These are phyloP conservation scores for Ochotona curzoniae DNA, from an alignment of 2,113 vertebrate genomes.

Conservation along the genomic window DNA sequence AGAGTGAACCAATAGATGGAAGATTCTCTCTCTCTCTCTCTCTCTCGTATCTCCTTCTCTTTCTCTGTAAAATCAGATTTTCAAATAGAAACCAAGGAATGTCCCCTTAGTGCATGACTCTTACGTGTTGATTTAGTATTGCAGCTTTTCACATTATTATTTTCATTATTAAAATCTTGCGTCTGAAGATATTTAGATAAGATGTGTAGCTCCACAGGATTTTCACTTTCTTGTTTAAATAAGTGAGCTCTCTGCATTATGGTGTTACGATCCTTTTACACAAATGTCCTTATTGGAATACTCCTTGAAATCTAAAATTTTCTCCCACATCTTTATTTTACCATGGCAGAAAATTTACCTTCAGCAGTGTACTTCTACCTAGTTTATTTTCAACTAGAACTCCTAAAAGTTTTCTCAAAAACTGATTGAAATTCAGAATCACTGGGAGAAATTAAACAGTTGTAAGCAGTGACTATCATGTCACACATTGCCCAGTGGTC, in stretches of 20 bases:
- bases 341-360: neutral
- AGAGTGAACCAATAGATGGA: too few species aligned
- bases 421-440: neutral
- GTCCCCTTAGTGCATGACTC: neutral
- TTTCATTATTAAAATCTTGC: neutral
- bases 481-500: neutral
- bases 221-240: neutral
- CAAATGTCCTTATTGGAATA: neutral
- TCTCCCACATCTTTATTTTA: neutral
- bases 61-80: too few species aligned
- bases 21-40: too few species aligned
- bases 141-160: neutral
- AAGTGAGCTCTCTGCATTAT: neutral
- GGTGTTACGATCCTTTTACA: neutral
- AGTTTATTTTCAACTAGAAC: neutral
- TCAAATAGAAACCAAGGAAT: neutral
- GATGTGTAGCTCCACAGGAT: neutral
- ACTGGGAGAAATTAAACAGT: neutral
- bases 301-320: neutral
- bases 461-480: neutral
- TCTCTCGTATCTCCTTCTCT: too few species aligned
- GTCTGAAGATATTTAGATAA: neutral
- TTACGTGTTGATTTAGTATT: neutral
- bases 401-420: neutral
- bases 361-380: too few species aligned